Conservation (phyloP, 2,797 vertebrate species). For the Calcarius lapponicus region DNA sequence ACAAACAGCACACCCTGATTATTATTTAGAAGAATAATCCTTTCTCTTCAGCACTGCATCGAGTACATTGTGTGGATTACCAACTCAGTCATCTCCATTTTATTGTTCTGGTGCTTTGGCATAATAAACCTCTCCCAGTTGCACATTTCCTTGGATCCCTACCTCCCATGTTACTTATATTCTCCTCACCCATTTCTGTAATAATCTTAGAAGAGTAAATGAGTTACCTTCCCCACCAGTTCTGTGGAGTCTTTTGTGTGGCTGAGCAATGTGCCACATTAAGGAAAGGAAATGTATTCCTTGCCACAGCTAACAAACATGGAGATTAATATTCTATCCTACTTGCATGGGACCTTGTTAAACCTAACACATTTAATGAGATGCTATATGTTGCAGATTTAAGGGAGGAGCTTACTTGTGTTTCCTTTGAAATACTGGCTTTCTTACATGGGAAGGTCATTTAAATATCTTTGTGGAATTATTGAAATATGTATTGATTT, state of each 20-base stretch:
- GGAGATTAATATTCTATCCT: background rate
- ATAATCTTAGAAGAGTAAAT: background rate
- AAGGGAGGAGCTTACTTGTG: background rate
- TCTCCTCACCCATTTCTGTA: background rate
- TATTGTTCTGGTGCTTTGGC: background rate
- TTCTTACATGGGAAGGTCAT: background rate
- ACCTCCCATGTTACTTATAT: background rate
- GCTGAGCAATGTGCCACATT: background rate
- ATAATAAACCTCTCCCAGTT: background rate
- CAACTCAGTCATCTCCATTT: background rate
- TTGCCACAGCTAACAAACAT: background rate
- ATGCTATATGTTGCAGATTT: background rate
- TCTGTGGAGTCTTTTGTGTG: background rate
- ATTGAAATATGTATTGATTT: constrained; percentile 13
- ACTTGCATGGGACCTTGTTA: background rate
- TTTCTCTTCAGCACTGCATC: background rate
- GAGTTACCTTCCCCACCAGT: background rate
- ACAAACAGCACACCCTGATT: background rate
- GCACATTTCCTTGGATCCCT: background rate
- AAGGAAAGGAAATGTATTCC: background rate
- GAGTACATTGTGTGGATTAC: background rate
- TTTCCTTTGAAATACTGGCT: constrained; percentile 21
- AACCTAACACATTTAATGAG: background rate
- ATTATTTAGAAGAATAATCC: background rate
- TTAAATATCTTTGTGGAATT: constrained; percentile 10